These are phyloP conservation scores for Dipodomys stephensi DNA, from an alignment of 2,113 vertebrate genomes.

Conservation along the genomic window DNA sequence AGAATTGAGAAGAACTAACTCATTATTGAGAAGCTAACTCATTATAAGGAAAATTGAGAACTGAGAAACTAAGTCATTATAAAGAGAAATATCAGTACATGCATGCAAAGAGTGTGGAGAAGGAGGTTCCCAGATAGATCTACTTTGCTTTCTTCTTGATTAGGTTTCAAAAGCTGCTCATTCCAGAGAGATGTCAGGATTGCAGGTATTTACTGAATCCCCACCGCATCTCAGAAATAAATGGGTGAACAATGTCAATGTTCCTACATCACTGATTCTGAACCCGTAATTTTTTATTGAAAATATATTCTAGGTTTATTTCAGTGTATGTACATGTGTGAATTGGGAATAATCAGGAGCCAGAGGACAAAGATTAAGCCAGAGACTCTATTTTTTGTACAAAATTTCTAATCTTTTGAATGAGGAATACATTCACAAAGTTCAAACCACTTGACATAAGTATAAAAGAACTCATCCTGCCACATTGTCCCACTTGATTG, in stretches of 20 bases:
- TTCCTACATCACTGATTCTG: background rate
- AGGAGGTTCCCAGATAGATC: background rate
- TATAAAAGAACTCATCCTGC: background rate
- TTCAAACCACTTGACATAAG: background rate
- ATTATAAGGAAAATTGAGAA: background rate
- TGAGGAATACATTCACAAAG: background rate
- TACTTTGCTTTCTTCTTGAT: background rate
- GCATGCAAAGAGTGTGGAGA: background rate
- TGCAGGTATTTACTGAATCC: background rate
- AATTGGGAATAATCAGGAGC: background rate
- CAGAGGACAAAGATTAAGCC: background rate
- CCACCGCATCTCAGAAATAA: background rate
- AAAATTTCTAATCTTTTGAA: background rate
- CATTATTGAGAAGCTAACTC: background rate
- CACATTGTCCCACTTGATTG: no score
- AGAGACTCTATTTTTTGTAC: background rate
- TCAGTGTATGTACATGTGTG: background rate
- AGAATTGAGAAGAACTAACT: background rate
- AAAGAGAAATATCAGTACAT: background rate
- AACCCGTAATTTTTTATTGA: background rate
- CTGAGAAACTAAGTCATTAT: background rate
- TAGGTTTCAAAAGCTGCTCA: constrained; percentile 16
- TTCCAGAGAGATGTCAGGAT: background rate
- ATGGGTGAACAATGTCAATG: background rate
- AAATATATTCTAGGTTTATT: background rate